phyloP scores from a whole-genome alignment of 1,140 invertebrate genomes.

The Lineus longissimus region DNA sequence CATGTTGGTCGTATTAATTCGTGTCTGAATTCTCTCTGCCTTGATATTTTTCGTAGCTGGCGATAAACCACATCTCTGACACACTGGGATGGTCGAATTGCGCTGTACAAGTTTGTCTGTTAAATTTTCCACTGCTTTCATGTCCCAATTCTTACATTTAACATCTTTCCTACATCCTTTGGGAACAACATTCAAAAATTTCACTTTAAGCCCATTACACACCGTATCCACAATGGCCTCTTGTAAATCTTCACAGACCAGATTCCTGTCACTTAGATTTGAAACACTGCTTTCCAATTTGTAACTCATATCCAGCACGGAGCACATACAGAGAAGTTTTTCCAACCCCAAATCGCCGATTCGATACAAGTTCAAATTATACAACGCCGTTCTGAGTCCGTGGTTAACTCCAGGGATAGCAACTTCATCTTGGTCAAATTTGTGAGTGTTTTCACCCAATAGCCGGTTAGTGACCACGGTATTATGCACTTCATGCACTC shows the following conservation, averaged over 20 bases:
- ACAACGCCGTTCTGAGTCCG: background rate
- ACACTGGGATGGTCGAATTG: background rate
- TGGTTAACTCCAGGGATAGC: background rate
- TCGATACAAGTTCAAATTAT: background rate
- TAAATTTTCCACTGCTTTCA: background rate
- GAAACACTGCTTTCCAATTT: background rate
- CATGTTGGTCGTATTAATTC: background rate
- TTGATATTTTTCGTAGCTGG: background rate
- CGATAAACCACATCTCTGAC: background rate
- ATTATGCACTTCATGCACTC: conserved; percentile 1
- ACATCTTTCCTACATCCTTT: background rate
- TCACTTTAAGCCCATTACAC: background rate
- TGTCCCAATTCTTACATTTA: background rate
- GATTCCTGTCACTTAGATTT: background rate
- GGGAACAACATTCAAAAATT: background rate
- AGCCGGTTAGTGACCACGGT: background rate
- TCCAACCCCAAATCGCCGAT: background rate
- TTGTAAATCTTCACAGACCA: background rate
- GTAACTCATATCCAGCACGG: background rate
- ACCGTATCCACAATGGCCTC: background rate
- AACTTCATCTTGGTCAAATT: background rate
- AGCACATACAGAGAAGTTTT: background rate
- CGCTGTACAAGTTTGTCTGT: background rate
- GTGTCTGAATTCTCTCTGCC: background rate
- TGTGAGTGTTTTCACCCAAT: background rate